A percentile compares a stretch with the other conserved stretches of the same genome.
Evolutionary conservation across 2,888 invertebrate species (phyloP).

Genomic region (Notodonta ziczac): DNA sequence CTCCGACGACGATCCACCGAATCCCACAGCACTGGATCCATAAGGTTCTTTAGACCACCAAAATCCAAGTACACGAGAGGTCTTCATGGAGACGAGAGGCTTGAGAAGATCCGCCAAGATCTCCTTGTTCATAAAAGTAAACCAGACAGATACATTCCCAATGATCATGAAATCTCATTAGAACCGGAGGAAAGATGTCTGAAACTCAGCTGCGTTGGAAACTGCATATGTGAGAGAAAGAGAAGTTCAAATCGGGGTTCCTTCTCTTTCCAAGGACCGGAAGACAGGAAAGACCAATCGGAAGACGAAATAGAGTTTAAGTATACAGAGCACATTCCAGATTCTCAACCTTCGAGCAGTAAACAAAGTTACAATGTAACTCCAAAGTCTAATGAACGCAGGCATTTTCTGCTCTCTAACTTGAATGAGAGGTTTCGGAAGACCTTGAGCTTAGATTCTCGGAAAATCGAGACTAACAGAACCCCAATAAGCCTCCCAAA

Average conservation of each 20-base stretch:
- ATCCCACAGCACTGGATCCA: constrained; percentile 68
- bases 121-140: constrained; percentile 73
- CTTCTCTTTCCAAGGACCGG: constrained; percentile 75
- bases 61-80: constrained; percentile 78
- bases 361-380: constrained; percentile 77
- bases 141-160: constrained; percentile 75
- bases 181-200: constrained; percentile 69
- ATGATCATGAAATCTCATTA: constrained; percentile 63
- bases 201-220: constrained; percentile 70
- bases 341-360: constrained; percentile 72
- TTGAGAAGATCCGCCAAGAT: constrained; percentile 78
- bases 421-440: constrained; percentile 79
- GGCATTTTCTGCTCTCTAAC: constrained; percentile 73
- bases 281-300: constrained; percentile 64
- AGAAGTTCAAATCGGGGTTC: constrained; percentile 72
- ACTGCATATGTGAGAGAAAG: constrained; percentile 73
- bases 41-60: constrained; percentile 75
- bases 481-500: constrained; percentile 65
- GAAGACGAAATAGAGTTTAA: constrained; percentile 80
- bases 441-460: constrained; percentile 79
- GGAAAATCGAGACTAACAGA: constrained; percentile 73
- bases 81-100: constrained; percentile 73
- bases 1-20: constrained; percentile 72
- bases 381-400: constrained; percentile 75
- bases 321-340: constrained; percentile 77